Base-by-base conservation (phyloP, 2,797 vertebrate genomes). In the Columba guinea region DNA sequence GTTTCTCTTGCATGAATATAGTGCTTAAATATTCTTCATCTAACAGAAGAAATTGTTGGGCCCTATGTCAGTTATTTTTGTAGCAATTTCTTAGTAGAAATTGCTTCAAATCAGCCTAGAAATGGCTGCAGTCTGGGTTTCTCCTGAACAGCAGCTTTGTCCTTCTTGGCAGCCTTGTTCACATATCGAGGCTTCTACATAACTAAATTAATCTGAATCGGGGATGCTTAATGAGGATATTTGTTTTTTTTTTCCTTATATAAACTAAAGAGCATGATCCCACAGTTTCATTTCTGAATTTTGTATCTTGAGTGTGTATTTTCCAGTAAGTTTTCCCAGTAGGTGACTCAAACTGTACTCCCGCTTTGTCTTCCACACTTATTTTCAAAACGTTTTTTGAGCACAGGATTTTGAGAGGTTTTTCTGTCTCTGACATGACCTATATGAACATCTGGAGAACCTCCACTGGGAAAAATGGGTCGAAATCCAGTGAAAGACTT, bases 181-280 rank as follows among this genome's bases (percentile, higher is more conserved):
- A 18, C 7, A 6, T 35, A 4, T 9, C 7, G 32, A 39, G 19
- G 10, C 55, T 82, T 10, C 30, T 76, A 39, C 55, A 22, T 59
- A 49, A n/a, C 13, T 56, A 30, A n/a, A 41, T 28, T 20, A 51
- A 34, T 56, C 7, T 65, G 18, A 55, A 10, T 7, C n/a, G 14
- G 17, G 11, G 5, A n/a, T 80, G 83, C 26, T 62, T 70, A 63
- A 64, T 0, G 2, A 67, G 23, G 10, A 18, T 63, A 11, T 60
- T 71, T 53, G 12, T 15, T 82, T 85, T 39, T 92, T 39, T 92
- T 87, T 92, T 87, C 62, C 21, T 63, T 49, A 28, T 13, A 6
- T 76, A 23, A 55, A 65, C 12, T 10, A 26, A 70, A 75, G 51
- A 58, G 24, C 4, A 3, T 32, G 27, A 32, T 75, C 10, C 78